Conservation (phyloP, 2,113 vertebrate genomes). For the Cyrtonyx montezumae region DNA sequence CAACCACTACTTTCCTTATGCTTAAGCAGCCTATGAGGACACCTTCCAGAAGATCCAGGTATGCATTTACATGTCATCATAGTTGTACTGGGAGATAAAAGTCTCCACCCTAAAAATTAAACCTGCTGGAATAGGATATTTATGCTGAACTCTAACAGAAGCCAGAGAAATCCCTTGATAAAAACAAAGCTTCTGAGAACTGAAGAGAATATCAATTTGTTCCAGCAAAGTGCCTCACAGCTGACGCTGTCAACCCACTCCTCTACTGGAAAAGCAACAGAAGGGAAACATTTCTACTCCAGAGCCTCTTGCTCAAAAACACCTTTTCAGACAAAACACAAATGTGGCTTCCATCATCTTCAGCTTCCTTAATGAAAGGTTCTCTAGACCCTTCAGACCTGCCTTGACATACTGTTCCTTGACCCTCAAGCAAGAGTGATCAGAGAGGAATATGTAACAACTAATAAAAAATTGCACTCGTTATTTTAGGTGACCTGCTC, state of each 20-base stretch:
- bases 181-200: background rate
- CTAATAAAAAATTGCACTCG: background rate
- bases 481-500: background rate
- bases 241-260: background rate
- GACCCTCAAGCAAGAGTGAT: background rate
- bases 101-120: background rate
- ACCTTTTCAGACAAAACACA: background rate
- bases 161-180: background rate
- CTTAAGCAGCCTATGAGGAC: too few relatives aligned
- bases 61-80: too few relatives aligned
- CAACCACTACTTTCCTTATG: background rate
- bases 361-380: background rate
- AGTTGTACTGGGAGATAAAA: background rate
- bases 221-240: rapidly evolving
- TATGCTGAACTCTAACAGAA: background rate
- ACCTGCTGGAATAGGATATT: background rate
- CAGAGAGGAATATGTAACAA: background rate
- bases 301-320: background rate
- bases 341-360: background rate
- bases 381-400: background rate
- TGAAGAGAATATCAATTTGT: background rate
- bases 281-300: background rate
- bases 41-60: too few relatives aligned
- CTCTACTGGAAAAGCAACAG: background rate
- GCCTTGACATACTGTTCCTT: background rate